phyloP scores from a whole-genome alignment of 2,888 invertebrate genomes.

The Synanthedon andrenaeformis region DNA sequence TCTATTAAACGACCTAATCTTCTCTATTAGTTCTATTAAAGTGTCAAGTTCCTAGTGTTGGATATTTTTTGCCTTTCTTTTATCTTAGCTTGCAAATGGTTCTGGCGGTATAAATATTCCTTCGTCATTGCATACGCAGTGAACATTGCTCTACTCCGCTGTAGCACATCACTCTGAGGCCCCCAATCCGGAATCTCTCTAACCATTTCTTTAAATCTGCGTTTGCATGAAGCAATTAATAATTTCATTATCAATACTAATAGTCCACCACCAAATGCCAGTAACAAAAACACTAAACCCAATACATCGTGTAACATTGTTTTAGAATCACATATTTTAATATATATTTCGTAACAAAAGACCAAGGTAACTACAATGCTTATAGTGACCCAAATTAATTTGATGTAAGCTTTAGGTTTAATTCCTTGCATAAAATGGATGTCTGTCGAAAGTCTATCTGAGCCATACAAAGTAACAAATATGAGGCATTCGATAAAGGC shows the following conservation, averaged over 20 bases:
- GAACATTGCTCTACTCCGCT: constrained; percentile 58
- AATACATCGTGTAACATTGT: constrained; percentile 3
- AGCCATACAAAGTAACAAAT: constrained; percentile 49
- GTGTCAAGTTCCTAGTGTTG: constrained; percentile 19
- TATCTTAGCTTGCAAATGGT: constrained; percentile 54
- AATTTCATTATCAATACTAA: constrained; percentile 15
- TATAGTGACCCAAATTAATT: constrained; percentile 31
- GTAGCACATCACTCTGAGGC: constrained; percentile 36
- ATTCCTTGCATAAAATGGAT: constrained; percentile 61
- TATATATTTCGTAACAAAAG: constrained; percentile 20
- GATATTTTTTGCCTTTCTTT: constrained; percentile 33
- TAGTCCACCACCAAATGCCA: constrained; percentile 5
- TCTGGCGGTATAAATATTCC: constrained; percentile 61
- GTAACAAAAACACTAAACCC: constrained; percentile 15
- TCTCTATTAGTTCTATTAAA: no score
- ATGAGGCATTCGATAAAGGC: constrained; percentile 31
- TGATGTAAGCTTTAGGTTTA: constrained; percentile 35
- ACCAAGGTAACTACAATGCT: constrained; percentile 22
- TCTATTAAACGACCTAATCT: no score
- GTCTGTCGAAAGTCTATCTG: constrained; percentile 49
- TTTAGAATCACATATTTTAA: constrained; percentile 2
- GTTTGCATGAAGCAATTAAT: constrained; percentile 19
- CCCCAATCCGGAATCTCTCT: constrained; percentile 42
- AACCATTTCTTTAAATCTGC: constrained; percentile 17
- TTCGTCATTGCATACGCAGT: constrained; percentile 63